Evolutionary conservation across 2,797 vertebrate genomes (phyloP).

Genomic region (Pogoniulus pusillus): DNA sequence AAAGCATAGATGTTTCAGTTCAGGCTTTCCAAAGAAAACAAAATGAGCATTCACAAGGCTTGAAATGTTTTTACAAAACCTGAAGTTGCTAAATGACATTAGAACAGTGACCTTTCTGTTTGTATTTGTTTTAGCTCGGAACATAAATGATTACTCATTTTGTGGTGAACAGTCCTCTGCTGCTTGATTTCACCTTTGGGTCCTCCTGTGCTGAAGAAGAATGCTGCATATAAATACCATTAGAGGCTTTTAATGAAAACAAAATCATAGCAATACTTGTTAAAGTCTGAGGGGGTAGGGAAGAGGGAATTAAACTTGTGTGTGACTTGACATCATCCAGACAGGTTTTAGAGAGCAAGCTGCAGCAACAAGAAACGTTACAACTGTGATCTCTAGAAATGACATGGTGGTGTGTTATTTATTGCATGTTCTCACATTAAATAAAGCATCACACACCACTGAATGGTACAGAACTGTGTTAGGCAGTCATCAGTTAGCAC

Average conservation of each 20-base stretch:
- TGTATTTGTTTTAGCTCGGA: slow-evolving; percentile 35
- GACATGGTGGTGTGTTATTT: not conserved
- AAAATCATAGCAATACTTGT: slow-evolving; percentile 26
- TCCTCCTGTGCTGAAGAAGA: slow-evolving; percentile 28
- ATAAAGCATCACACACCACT: not conserved
- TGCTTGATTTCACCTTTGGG: slow-evolving; percentile 39
- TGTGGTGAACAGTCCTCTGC: not conserved
- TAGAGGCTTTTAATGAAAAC: slow-evolving; percentile 17
- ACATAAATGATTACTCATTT: slow-evolving; percentile 14
- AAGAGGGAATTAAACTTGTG: slow-evolving; percentile 21
- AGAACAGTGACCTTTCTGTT: slow-evolving; percentile 31
- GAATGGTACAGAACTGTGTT: not conserved
- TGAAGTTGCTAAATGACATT: not conserved
- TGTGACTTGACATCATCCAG: slow-evolving; percentile 26
- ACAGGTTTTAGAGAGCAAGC: slow-evolving; percentile 29
- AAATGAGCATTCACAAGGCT: not conserved
- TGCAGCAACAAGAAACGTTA: not conserved
- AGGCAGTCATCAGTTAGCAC: not conserved
- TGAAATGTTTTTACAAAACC: not conserved
- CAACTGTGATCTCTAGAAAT: slow-evolving; percentile 3
- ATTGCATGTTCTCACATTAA: not conserved
- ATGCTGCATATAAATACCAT: not conserved
- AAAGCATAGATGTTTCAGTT: not conserved
- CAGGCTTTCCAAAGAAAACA: slow-evolving; percentile 36
- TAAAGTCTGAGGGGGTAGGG: not conserved